phyloP scores from a whole-genome alignment of 2,113 vertebrate species.

The Pachycephala philippinensis region DNA sequence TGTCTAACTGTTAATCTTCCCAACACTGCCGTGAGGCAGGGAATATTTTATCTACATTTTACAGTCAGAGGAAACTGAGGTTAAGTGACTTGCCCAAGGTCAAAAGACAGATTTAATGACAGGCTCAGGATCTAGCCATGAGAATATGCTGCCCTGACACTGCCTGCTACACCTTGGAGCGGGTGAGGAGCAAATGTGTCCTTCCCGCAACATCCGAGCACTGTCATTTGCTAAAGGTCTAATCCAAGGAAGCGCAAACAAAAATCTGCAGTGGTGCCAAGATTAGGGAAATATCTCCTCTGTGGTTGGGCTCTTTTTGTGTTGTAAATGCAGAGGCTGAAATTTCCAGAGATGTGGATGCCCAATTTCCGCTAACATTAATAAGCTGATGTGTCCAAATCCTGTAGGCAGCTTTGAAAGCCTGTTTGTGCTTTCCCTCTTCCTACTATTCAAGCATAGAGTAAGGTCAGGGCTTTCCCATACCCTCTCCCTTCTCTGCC shows the following conservation, averaged over 20 bases:
- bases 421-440: conserved; percentile 68
- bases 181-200: not conserved
- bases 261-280: conserved; percentile 56
- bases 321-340: conserved; percentile 65
- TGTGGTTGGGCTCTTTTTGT: conserved; percentile 57
- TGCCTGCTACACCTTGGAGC: conserved; percentile 2
- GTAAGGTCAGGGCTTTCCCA: conserved; percentile 68
- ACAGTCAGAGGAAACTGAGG: conserved; percentile 59
- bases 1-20: conserved; percentile 63
- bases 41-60: conserved; percentile 62
- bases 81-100: conserved; percentile 63
- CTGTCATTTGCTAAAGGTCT: conserved; percentile 43
- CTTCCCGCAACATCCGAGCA: not conserved
- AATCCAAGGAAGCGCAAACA: conserved; percentile 62
- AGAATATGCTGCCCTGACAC: conserved; percentile 26
- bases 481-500: conserved; percentile 68
- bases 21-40: conserved; percentile 47
- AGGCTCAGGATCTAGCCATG: conserved; percentile 12
- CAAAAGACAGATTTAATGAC: conserved; percentile 46
- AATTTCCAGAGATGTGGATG: conserved; percentile 70
- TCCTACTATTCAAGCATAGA: conserved; percentile 67
- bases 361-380: conserved; percentile 69
- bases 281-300: conserved; percentile 65
- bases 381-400: conserved; percentile 70
- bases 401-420: conserved; percentile 69